Evolutionary conservation across 1,140 invertebrate species (phyloP).

Genomic region (Drosophila obscura): DNA sequence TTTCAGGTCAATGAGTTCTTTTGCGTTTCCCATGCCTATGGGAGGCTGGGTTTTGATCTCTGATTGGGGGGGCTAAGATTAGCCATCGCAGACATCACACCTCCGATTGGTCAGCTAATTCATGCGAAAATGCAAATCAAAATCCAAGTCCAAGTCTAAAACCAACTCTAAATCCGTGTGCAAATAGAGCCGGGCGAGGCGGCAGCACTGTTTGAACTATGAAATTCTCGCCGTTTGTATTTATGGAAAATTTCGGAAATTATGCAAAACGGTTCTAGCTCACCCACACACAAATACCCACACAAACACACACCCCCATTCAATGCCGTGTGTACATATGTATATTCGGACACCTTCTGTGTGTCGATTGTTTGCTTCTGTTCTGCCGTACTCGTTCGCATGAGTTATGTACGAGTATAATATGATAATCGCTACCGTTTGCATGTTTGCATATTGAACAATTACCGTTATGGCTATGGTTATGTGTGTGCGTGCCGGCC

Average conservation of each 20-base stretch:
- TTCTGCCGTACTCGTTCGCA: not conserved
- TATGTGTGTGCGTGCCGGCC: constrained; percentile 31
- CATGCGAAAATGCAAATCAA: constrained; percentile 46
- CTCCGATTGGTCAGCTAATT: constrained; percentile 49
- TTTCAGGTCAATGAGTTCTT: not conserved
- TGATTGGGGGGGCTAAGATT: too few relatives aligned
- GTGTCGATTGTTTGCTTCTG: constrained; percentile 53
- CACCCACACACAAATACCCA: constrained; percentile 18
- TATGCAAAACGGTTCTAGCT: constrained; percentile 67
- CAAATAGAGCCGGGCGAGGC: constrained; percentile 43
- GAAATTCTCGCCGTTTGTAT: constrained; percentile 64
- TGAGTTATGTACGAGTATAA: constrained; percentile 63
- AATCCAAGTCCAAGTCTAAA: constrained; percentile 16
- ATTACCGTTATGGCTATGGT: constrained; percentile 61
- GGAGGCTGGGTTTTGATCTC: too few relatives aligned
- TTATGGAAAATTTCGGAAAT: constrained; percentile 71
- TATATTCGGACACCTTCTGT: constrained; percentile 52
- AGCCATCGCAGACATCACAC: constrained; percentile 10
- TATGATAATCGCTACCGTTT: constrained; percentile 81
- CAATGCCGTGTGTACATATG: constrained; percentile 3
- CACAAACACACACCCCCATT: constrained; percentile 8
- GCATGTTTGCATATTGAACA: constrained; percentile 80
- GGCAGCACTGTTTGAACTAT: constrained; percentile 67
- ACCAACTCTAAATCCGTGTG: constrained; percentile 31
- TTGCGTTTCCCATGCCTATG: constrained; percentile 25